Percentiles rank a stretch among this genome's conserved stretches.
These are phyloP conservation scores for Thereva nobilitata DNA, from an alignment of 2,888 invertebrate species.

Conservation along the genomic window DNA sequence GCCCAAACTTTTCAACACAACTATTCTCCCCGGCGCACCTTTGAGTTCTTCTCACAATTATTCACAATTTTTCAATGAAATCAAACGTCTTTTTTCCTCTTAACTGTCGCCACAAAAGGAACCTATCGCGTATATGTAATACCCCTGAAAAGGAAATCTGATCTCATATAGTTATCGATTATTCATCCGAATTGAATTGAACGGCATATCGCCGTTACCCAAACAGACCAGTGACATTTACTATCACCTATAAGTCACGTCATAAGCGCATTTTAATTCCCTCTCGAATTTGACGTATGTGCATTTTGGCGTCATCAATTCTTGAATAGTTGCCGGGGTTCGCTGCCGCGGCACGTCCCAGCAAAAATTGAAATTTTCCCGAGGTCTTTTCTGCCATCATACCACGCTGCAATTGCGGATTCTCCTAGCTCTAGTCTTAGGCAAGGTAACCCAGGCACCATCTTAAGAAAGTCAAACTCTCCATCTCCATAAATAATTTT, in stretches of 20 bases:
- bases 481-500: slow-evolving; percentile 38
- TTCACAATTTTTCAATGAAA: too few species aligned
- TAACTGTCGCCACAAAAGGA: too few species aligned
- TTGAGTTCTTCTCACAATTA: too few species aligned
- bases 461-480: background rate
- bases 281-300: slow-evolving; percentile 17
- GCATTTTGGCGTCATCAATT: background rate
- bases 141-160: too few species aligned
- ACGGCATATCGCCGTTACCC: too few species aligned
- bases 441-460: slow-evolving; percentile 11
- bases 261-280: slow-evolving; percentile 9
- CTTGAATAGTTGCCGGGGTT: background rate
- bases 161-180: too few species aligned
- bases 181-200: too few species aligned
- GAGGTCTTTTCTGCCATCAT: background rate
- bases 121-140: too few species aligned
- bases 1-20: too few species aligned
- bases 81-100: too few species aligned
- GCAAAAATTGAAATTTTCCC: slow-evolving; percentile 15
- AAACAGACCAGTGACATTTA: background rate
- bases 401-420: background rate
- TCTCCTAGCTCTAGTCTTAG: slow-evolving; percentile 4
- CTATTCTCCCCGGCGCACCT: too few species aligned
- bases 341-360: background rate
- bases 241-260: background rate